phyloP scores from a whole-genome alignment of 2,888 invertebrate genomes.

The Rhorus exstirpatorius region DNA sequence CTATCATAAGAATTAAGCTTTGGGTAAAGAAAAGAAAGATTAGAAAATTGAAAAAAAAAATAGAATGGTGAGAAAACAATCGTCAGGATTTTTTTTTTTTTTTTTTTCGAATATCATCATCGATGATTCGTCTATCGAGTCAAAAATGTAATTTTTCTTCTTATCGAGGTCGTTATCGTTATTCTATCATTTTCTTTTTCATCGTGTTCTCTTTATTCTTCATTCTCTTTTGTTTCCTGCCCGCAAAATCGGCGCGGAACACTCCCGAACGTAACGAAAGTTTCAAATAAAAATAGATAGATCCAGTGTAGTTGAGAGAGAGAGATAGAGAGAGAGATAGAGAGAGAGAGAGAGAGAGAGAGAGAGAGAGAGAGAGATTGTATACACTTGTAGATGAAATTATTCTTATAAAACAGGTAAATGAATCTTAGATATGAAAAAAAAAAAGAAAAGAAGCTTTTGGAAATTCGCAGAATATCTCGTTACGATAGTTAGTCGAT shows the following conservation, averaged over 20 bases:
- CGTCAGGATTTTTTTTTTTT: not conserved
- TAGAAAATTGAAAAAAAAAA: not conserved
- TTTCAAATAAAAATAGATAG: constrained; percentile 54
- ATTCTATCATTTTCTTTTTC: not conserved
- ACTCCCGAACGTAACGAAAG: constrained; percentile 70
- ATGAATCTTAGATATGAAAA: constrained; percentile 45
- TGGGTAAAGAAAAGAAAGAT: constrained; percentile 1
- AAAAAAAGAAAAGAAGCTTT: constrained; percentile 36
- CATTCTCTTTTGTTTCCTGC: constrained; percentile 41
- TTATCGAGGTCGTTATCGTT: not conserved
- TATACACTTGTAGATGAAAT: constrained; percentile 63
- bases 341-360: too few relatives aligned
- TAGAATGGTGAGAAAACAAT: not conserved
- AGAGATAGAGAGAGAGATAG: too few relatives aligned
- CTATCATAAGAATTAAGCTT: constrained; percentile 53
- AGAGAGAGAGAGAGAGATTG: too few relatives aligned
- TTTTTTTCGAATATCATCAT: not conserved
- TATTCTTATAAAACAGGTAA: constrained; percentile 66
- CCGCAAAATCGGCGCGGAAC: constrained; percentile 52
- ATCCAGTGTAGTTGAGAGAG: constrained; percentile 55
- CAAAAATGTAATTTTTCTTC: not conserved
- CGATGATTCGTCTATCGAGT: not conserved
- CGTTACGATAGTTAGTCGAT: constrained; percentile 54
- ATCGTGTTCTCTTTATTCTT: constrained; percentile 31
- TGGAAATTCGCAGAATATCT: constrained; percentile 40